phyloP scores from a whole-genome alignment of 2,797 vertebrate species.

The Amphiprion clarkii region DNA sequence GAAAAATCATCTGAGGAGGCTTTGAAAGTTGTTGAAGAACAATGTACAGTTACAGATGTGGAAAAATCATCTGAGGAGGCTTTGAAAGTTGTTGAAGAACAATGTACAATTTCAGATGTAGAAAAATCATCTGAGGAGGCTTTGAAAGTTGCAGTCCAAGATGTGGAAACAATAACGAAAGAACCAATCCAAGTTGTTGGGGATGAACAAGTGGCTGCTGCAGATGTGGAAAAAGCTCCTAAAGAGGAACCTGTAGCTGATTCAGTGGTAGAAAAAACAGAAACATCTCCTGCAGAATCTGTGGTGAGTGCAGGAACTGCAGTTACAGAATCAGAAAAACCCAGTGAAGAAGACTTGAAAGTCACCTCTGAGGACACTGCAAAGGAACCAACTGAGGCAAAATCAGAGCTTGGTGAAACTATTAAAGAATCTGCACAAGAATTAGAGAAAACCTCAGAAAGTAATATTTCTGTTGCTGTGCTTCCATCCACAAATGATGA shows the following conservation, averaged over 20 bases:
- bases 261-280: conserved; percentile 14
- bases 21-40: conserved; percentile 18
- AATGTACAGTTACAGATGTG: not conserved
- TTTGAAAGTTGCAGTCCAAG: not conserved
- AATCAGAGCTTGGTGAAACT: conserved; percentile 27
- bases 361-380: conserved; percentile 4
- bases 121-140: not conserved
- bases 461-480: conserved; percentile 10
- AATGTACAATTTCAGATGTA: not conserved
- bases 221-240: conserved; percentile 15
- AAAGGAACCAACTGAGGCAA: conserved; percentile 22
- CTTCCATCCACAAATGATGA: conserved; percentile 45
- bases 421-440: conserved; percentile 18
- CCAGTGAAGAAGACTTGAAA: conserved; percentile 25
- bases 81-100: not conserved
- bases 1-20: conserved; percentile 8
- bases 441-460: conserved; percentile 41
- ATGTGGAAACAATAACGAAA: conserved; percentile 13
- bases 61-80: not conserved
- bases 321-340: conserved; percentile 43
- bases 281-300: conserved; percentile 30
- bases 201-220: conserved; percentile 6
- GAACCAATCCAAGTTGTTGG: not conserved
- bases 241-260: conserved; percentile 15
- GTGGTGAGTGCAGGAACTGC: not conserved